A percentile compares a stretch with the other conserved stretches of the same genome.
phyloP scores from a whole-genome alignment of 2,113 vertebrate genomes.

The Phaetusa simplex region DNA sequence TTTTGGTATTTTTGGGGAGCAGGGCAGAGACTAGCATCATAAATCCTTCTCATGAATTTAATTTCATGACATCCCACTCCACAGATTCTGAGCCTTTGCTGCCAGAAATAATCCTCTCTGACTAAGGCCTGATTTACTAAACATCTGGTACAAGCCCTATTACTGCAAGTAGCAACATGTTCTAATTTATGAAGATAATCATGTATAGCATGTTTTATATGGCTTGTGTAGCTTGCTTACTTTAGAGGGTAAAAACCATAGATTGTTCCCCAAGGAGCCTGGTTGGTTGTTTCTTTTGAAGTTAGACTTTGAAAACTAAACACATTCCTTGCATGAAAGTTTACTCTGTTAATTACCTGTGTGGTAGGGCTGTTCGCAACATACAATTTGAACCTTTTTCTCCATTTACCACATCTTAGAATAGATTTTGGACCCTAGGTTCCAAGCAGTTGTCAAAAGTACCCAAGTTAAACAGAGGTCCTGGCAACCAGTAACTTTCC shows the following conservation, averaged over 20 bases:
- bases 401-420: not conserved
- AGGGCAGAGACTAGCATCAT: not conserved
- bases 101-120: conserved; percentile 63
- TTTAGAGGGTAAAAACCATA: not conserved
- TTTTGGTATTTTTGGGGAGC: conserved; percentile 35
- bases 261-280: not conserved
- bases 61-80: conserved; percentile 43
- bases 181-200: conserved; percentile 30
- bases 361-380: not conserved
- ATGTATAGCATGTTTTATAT: not conserved
- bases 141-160: conserved; percentile 62
- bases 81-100: conserved; percentile 40
- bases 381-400: not conserved
- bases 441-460: not conserved
- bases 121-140: conserved; percentile 56
- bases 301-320: not conserved
- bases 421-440: not conserved
- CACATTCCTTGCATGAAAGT: not conserved
- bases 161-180: conserved; percentile 51
- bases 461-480: not conserved
- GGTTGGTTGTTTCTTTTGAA: not conserved
- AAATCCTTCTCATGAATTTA: conserved; percentile 43
- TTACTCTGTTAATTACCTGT: not conserved
- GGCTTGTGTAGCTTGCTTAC: not conserved
- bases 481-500: not conserved